Evolutionary conservation across 2,113 vertebrate genomes (phyloP).

Genomic region (Meles meles): DNA sequence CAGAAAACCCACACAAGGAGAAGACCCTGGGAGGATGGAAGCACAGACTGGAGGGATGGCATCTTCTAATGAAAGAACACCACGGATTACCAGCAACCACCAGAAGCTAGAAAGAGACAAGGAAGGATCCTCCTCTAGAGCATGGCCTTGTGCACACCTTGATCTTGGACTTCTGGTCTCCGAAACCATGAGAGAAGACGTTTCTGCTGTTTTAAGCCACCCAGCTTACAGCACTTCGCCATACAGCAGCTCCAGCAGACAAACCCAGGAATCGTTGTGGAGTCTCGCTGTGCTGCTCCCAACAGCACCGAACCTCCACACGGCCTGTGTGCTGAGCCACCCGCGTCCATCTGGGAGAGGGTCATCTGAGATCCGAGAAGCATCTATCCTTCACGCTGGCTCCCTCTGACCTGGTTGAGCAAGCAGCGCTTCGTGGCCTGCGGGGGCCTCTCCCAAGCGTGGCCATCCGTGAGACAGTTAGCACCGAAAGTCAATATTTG

Average conservation of each 20-base stretch:
- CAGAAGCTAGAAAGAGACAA: neutral
- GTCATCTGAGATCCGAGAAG: neutral
- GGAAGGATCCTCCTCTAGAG: neutral
- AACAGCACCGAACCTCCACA: fast-evolving
- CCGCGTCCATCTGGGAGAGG: neutral
- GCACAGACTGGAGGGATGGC: fast-evolving
- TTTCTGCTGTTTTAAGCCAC: neutral
- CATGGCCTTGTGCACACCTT: neutral
- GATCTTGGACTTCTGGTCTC: neutral
- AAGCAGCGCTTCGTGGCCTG: neutral
- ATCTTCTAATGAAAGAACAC: neutral
- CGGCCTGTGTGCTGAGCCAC: too few species aligned
- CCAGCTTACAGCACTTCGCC: neutral
- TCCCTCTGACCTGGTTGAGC: neutral
- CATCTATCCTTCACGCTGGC: neutral
- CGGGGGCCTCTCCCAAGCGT: neutral
- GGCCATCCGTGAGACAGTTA: neutral
- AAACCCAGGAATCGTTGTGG: fast-evolving
- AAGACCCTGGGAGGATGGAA: neutral
- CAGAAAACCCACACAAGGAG: neutral
- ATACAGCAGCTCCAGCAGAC: neutral
- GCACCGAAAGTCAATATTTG: conserved; percentile 54
- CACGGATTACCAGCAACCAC: neutral
- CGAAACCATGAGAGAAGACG: neutral
- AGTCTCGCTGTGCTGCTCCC: neutral